phyloP scores from a whole-genome alignment of 2,797 vertebrate genomes.

The Perodicticus potto region DNA sequence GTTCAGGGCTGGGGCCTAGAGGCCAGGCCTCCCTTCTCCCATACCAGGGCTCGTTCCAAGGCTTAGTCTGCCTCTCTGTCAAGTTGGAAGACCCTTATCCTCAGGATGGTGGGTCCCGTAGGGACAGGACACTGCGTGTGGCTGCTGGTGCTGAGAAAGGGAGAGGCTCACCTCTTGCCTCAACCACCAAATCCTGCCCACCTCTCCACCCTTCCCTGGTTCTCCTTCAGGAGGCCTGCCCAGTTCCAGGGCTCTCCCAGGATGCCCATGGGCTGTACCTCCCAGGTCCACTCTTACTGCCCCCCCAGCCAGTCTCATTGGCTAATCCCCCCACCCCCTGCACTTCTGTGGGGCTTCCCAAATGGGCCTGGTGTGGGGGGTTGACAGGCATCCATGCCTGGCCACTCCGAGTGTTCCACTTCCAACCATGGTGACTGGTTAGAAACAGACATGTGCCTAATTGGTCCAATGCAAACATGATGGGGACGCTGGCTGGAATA shows the following conservation, averaged over 20 bases:
- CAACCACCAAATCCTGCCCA: not conserved
- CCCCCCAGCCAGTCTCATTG: not conserved
- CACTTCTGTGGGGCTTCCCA: too few species aligned
- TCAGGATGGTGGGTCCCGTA: not conserved
- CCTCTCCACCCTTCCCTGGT: too few species aligned
- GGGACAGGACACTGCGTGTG: not conserved
- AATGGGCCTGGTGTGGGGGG: not conserved
- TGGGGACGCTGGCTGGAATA: not conserved
- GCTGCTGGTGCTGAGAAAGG: not conserved
- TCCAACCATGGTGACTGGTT: too few species aligned
- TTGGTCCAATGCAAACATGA: not conserved
- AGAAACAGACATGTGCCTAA: not conserved
- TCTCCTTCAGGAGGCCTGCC: not conserved
- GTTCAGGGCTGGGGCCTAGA: not conserved
- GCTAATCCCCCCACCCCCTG: not conserved
- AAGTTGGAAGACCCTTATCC: not conserved
- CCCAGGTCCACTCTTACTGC: not conserved
- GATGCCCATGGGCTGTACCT: not conserved
- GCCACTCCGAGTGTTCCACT: not conserved
- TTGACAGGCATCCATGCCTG: not conserved
- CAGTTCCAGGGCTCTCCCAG: not conserved
- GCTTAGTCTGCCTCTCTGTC: not conserved
- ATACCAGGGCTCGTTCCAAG: not conserved
- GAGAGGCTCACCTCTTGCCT: not conserved
- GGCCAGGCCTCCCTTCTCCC: not conserved